A percentile compares a stretch with the other conserved stretches of the same genome.
These are phyloP conservation scores for Gallinago media DNA, from an alignment of 2,113 vertebrate genomes.

Conservation along the genomic window DNA sequence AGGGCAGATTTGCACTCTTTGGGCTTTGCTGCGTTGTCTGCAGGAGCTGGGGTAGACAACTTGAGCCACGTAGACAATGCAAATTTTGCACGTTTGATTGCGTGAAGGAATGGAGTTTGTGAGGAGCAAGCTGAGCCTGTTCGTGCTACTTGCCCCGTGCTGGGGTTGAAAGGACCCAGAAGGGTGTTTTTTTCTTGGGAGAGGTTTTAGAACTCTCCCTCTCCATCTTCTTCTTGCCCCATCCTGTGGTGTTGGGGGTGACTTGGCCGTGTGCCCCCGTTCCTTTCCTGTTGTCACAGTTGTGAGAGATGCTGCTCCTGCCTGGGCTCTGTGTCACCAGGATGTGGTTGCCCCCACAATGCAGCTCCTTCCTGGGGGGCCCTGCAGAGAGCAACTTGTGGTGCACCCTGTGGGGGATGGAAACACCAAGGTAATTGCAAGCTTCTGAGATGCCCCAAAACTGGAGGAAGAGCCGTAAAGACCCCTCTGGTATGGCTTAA, in stretches of 20 bases:
- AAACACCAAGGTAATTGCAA: neutral
- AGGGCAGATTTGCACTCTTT: neutral
- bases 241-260: rapidly evolving
- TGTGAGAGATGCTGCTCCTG: neutral
- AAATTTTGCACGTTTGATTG: rapidly evolving
- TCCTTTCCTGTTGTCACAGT: neutral
- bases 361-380: neutral
- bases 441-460: neutral
- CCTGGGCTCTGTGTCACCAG: rapidly evolving
- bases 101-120: rapidly evolving
- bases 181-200: neutral
- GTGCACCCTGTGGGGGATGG: neutral
- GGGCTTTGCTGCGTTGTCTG: neutral
- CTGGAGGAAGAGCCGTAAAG: neutral
- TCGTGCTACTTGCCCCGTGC: rapidly evolving
- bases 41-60: neutral
- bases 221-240: neutral
- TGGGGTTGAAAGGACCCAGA: neutral
- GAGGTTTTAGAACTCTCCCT: rapidly evolving
- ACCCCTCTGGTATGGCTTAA: neutral
- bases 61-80: rapidly evolving
- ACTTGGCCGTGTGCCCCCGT: rapidly evolving
- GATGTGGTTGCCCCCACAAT: neutral
- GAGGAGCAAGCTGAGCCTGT: neutral
- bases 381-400: rapidly evolving